Evolutionary conservation across 2,888 invertebrate species (phyloP).

Genomic region (Torymus tubicola): DNA sequence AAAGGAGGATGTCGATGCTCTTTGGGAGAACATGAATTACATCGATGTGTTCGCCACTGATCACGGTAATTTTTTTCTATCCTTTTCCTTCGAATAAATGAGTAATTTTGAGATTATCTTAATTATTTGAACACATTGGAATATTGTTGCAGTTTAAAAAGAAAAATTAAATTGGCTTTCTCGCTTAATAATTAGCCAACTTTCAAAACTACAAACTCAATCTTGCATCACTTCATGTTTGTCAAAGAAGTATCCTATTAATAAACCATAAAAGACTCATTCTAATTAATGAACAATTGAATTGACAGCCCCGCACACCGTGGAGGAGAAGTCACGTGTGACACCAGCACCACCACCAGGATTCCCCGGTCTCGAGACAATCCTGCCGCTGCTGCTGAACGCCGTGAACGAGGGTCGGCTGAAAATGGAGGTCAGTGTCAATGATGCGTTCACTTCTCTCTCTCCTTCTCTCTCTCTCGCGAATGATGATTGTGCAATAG

Average conservation of each 20-base stretch:
- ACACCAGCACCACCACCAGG: slow-evolving; percentile 98
- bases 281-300: too few relatives aligned
- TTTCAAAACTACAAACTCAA: too few relatives aligned
- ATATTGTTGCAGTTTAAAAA: too few relatives aligned
- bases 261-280: neutral
- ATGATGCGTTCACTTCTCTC: neutral
- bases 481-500: neutral
- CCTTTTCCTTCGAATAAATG: too few relatives aligned
- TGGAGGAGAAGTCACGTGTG: slow-evolving; percentile 90
- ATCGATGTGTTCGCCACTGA: slow-evolving; percentile 99
- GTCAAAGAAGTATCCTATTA: neutral
- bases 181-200: too few relatives aligned
- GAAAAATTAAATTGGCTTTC: too few relatives aligned
- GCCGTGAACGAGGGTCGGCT: slow-evolving; percentile 93
- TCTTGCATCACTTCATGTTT: too few relatives aligned
- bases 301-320: slow-evolving; percentile 89
- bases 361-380: slow-evolving; percentile 97
- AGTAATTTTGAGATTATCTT: too few relatives aligned
- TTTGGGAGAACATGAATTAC: slow-evolving; percentile 98
- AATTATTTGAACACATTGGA: too few relatives aligned
- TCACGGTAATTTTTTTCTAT: slow-evolving; percentile 82
- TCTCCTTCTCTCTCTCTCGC: too few relatives aligned
- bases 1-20: slow-evolving; percentile 93
- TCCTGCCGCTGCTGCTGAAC: slow-evolving; percentile 94
- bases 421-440: slow-evolving; percentile 83